Evolutionary conservation across 1,140 invertebrate species (phyloP), one percentile per base, ranked within the genome.

Genomic region (Drosophila kurseongensis): DNA sequence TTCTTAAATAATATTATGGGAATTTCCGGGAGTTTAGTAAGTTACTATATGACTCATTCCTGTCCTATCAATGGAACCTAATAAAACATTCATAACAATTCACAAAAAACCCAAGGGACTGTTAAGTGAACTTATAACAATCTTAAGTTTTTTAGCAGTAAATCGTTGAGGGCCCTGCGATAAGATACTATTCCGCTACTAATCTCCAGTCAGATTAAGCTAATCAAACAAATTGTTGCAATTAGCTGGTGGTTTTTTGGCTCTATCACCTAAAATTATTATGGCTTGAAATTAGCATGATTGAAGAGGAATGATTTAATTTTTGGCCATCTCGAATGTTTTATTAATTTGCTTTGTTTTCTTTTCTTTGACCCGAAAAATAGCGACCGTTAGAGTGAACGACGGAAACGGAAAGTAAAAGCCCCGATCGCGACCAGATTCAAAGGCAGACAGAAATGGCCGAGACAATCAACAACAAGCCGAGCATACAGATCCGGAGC

Each of bases 401-500:
- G 52, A 74, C 69, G 78, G 63, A 77, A 78, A 63, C 83, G 82
- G 85, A 89, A 89, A 89, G 84, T 89, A 89, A 89, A 89, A 89
- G 84, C 85, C 65, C 51, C 55, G 47, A 71, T 42, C 67, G 36
- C 47, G 38, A 59, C 32, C 36, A 65, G 41, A 51, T 44, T 29
- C 58, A 44, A 32, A 51, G 48, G 48, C 45, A 52, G 3, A 79
- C 54, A 66, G 41, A 69, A 42, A 88, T 88, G 83, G 83, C 83
- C 72, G 83, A 88, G 69, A 88, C 83, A 47, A 80, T 88, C 84
- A 90, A 73, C 68, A 74, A 81, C 85, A 90, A 90, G 73, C 83
- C 83, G 12, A 88, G 79, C 84, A 84, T 88, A 89, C 83, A 88
- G 71, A 88, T 88, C 45, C 83, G 83, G 29, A 86, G 71, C 27